Evolutionary conservation across 2,797 vertebrate genomes (phyloP).

Genomic region (Antennarius maculatus): DNA sequence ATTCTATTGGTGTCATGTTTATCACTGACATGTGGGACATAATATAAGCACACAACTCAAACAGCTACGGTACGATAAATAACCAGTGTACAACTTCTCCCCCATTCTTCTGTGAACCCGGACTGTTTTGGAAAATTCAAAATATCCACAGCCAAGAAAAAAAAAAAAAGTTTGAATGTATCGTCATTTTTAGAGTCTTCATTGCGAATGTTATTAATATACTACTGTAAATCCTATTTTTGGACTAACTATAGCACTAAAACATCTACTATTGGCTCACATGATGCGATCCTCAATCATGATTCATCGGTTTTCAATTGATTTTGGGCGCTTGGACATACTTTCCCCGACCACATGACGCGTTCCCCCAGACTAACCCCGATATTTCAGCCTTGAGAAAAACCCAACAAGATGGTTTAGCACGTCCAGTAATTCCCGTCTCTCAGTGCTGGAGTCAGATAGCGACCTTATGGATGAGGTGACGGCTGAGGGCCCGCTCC

Average conservation of each 20-base stretch:
- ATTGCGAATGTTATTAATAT: no score
- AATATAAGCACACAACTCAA: no score
- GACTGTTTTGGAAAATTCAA: background rate
- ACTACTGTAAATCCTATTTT: no score
- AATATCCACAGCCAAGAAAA: no score
- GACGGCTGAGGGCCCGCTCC: slow-evolving; percentile 58
- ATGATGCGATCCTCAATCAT: background rate
- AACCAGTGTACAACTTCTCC: no score
- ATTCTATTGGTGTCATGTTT: no score
- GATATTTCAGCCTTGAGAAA: slow-evolving; percentile 21
- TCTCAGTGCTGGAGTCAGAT: slow-evolving; percentile 65
- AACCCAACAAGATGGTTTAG: slow-evolving; percentile 45
- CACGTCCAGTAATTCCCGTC: slow-evolving; percentile 57
- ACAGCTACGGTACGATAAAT: no score
- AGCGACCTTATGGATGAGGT: slow-evolving; percentile 78
- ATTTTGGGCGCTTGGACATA: background rate
- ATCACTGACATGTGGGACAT: no score
- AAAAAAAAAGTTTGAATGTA: no score
- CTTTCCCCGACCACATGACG: background rate
- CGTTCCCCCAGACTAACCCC: slow-evolving; percentile 5
- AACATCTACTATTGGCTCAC: background rate
- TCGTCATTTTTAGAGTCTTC: no score
- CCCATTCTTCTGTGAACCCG: no score
- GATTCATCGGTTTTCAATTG: background rate
- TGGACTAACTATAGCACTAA: no score